phyloP scores from a whole-genome alignment of 2,797 vertebrate genomes.

The Poeciliopsis presidionis region DNA sequence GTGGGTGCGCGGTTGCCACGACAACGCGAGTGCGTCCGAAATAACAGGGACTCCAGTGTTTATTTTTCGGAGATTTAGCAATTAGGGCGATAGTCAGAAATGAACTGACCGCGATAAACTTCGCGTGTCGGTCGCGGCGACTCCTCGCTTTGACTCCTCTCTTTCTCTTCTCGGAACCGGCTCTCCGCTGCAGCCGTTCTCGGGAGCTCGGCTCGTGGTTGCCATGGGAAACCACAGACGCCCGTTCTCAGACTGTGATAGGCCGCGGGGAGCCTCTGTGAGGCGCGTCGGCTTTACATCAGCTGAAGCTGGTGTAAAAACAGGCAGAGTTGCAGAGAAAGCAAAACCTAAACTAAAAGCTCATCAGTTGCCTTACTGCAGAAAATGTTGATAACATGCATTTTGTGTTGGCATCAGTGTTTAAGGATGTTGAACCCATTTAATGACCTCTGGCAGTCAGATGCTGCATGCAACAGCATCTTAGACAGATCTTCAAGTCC shows the following conservation, averaged over 20 bases:
- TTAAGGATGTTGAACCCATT: not conserved
- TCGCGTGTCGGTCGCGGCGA: not conserved
- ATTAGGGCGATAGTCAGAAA: not conserved
- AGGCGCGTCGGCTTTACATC: not conserved
- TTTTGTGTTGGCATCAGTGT: not conserved
- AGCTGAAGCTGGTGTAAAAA: not conserved
- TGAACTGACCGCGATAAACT: not conserved
- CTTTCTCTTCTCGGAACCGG: not conserved
- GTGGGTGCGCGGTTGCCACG: conserved; percentile 36
- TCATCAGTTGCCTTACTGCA: not conserved
- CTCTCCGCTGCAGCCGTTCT: conserved; percentile 17
- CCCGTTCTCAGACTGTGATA: not conserved
- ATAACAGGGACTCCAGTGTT: conserved; percentile 8
- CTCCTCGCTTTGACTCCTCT: not conserved
- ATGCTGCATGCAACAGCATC: not conserved
- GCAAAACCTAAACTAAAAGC: not conserved
- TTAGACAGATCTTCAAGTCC: not conserved
- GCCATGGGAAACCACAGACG: conserved; percentile 63
- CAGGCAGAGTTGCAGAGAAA: not conserved
- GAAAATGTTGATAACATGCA: not conserved
- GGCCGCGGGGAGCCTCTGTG: not conserved
- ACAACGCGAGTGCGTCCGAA: conserved; percentile 29
- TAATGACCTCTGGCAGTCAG: not conserved
- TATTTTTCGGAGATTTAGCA: not conserved
- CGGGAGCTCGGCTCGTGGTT: conserved; percentile 43